A percentile compares a stretch with the other conserved stretches of the same genome.
These are phyloP conservation scores for Calephelis virginiensis DNA, from an alignment of 1,140 invertebrate genomes.

Conservation along the genomic window DNA sequence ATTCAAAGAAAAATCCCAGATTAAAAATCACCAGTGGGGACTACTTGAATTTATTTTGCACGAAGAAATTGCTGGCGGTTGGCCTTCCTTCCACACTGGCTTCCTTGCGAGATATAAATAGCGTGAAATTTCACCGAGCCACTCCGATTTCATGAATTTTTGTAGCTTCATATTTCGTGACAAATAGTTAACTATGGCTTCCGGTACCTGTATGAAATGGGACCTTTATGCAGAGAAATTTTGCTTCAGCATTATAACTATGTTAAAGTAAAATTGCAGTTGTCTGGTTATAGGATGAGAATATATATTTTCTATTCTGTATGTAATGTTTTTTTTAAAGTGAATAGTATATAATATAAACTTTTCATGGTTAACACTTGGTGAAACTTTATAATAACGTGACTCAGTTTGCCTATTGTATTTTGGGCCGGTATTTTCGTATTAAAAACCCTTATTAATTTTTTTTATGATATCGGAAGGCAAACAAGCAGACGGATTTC, in stretches of 20 bases:
- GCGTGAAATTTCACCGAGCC: constrained; percentile 51
- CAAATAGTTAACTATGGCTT: constrained; percentile 55
- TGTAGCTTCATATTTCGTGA: constrained; percentile 68
- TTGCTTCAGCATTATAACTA: constrained; percentile 21
- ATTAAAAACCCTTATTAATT: too few species aligned
- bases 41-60: constrained; percentile 62
- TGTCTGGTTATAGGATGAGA: constrained; percentile 1
- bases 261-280: constrained; percentile 13
- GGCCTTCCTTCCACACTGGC: constrained; percentile 52
- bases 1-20: constrained; percentile 61
- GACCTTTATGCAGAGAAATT: constrained; percentile 32
- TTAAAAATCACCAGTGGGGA: constrained; percentile 55
- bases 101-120: constrained; percentile 58
- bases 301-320: neutral
- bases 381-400: too few species aligned
- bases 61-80: constrained; percentile 59
- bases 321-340: too few species aligned
- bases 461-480: too few species aligned
- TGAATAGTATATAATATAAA: too few species aligned
- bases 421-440: too few species aligned
- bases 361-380: too few species aligned
- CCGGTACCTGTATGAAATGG: constrained; percentile 39
- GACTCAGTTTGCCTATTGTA: too few species aligned
- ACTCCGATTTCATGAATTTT: constrained; percentile 69
- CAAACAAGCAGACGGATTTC: too few species aligned